These are phyloP conservation scores for Silurus meridionalis DNA, from an alignment of 2,113 vertebrate genomes.

Conservation along the genomic window DNA sequence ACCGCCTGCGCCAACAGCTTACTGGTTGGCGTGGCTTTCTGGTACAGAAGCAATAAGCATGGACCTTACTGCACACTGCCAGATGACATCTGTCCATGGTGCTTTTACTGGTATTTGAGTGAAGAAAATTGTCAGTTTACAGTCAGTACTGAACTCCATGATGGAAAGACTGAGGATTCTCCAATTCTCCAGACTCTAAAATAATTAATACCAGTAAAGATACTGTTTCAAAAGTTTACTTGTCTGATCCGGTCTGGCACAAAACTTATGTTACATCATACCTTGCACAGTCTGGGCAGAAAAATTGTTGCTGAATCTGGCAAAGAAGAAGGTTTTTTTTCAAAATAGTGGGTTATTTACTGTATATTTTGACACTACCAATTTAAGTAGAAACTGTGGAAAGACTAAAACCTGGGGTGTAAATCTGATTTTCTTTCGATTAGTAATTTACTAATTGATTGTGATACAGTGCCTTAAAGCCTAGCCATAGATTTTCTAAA, in stretches of 20 bases:
- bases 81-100: slow-evolving; percentile 65
- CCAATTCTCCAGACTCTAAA: not conserved
- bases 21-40: slow-evolving; percentile 60
- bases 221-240: not conserved
- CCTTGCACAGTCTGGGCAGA: not conserved
- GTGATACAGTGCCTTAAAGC: no score
- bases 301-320: no score
- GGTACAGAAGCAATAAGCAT: slow-evolving; percentile 51
- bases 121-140: slow-evolving; percentile 4
- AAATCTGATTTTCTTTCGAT: no score
- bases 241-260: not conserved
- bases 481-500: no score
- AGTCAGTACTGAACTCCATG: not conserved
- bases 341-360: no score
- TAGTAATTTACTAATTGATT: no score
- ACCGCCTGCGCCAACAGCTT: slow-evolving; percentile 70
- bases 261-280: not conserved
- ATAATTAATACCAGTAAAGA: not conserved
- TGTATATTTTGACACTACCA: no score
- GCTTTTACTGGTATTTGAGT: slow-evolving; percentile 66
- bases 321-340: no score
- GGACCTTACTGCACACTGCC: slow-evolving; percentile 52
- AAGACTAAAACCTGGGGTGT: no score
- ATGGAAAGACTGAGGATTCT: not conserved
- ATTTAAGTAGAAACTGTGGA: no score